Conservation (phyloP, 2,797 vertebrate species). For the Chanos chanos region DNA sequence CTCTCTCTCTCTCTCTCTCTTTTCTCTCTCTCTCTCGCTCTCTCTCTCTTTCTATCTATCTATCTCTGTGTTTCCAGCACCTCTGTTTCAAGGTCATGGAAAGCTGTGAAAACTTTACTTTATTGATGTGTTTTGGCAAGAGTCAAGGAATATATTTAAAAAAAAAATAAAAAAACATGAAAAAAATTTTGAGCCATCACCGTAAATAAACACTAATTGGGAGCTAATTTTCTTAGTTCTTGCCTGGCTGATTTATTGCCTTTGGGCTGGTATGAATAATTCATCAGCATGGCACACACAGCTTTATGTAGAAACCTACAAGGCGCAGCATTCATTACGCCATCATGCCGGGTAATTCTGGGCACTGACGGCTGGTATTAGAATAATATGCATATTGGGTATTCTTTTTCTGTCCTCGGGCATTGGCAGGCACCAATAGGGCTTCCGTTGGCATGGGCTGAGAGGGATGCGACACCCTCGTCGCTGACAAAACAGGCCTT, state of each 20-base stretch:
- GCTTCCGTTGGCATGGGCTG: slow-evolving; percentile 67
- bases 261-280: slow-evolving; percentile 90
- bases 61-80: slow-evolving; percentile 12
- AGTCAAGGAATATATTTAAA: slow-evolving; percentile 50
- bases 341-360: slow-evolving; percentile 80
- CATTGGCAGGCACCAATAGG: slow-evolving; percentile 67
- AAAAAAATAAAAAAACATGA: slow-evolving; percentile 30
- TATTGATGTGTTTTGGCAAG: slow-evolving; percentile 40
- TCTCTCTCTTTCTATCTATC: background rate
- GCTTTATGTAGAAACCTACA: slow-evolving; percentile 84
- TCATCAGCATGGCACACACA: slow-evolving; percentile 79
- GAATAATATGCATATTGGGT: slow-evolving; percentile 82
- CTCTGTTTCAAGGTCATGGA: slow-evolving; percentile 55
- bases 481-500: slow-evolving; percentile 66
- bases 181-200: slow-evolving; percentile 51
- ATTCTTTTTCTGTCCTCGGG: slow-evolving; percentile 63
- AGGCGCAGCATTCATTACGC: slow-evolving; percentile 84
- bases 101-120: slow-evolving; percentile 49
- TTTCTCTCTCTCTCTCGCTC: slow-evolving; percentile 18
- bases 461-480: slow-evolving; percentile 61
- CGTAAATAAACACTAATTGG: slow-evolving; percentile 94
- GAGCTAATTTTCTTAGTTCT: slow-evolving; percentile 90
- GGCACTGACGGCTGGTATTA: slow-evolving; percentile 77
- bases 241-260: slow-evolving; percentile 91
- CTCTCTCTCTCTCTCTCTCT: slow-evolving; percentile 5